Conservation (phyloP, 2,797 vertebrate species). For the Forpus xanthops region DNA sequence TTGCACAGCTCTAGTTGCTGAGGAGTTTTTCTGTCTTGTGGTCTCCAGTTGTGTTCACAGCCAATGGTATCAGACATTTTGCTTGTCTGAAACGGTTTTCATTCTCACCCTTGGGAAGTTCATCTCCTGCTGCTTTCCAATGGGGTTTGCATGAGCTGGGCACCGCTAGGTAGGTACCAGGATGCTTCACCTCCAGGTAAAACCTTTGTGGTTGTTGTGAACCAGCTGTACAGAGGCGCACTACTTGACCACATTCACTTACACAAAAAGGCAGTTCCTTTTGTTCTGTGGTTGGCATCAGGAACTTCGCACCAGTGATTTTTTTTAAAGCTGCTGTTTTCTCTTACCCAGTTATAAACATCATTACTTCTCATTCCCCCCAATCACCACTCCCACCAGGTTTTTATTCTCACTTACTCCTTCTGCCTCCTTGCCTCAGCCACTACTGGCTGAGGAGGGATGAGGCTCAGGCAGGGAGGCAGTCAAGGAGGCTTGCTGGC, state of each 20-base stretch:
- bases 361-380: not conserved
- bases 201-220: not conserved
- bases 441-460: not conserved
- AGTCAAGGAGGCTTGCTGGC: not conserved
- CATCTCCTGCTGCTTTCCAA: not conserved
- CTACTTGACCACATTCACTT: not conserved
- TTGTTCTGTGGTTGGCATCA: conserved; percentile 7
- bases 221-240: not conserved
- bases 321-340: not conserved
- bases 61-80: not conserved
- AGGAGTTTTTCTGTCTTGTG: not conserved
- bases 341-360: not conserved
- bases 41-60: not conserved
- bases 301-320: not conserved
- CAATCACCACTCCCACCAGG: not conserved
- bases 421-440: not conserved
- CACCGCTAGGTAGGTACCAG: not conserved
- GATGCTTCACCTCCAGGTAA: not conserved
- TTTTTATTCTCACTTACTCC: not conserved
- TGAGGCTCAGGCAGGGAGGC: not conserved
- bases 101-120: not conserved
- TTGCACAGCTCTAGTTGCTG: not conserved
- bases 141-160: not conserved
- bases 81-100: not conserved
- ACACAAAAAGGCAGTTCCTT: not conserved